Evolutionary conservation across 2,797 vertebrate species (phyloP).

Genomic region (Sebastes oblongus): DNA sequence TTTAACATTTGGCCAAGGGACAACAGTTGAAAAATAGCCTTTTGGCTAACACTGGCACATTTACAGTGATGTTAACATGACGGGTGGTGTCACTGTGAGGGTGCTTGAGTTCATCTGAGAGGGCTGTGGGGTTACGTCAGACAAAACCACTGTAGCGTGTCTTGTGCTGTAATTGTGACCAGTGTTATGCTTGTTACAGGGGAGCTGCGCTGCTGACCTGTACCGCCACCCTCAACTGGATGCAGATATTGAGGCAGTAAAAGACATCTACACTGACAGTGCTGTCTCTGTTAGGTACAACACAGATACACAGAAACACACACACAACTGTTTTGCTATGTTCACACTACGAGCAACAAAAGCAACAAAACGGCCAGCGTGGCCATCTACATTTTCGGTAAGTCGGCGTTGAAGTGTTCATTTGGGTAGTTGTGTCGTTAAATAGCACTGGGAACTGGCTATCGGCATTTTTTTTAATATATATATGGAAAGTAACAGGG

Average conservation of each 20-base stretch:
- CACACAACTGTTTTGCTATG: background rate
- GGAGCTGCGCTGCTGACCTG: slow-evolving; percentile 95
- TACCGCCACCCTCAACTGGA: slow-evolving; percentile 98
- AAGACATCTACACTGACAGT: slow-evolving; percentile 98
- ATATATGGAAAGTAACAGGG: no score
- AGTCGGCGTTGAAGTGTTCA: no score
- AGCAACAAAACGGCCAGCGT: no score
- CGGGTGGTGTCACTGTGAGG: background rate
- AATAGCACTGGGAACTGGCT: no score
- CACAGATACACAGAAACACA: background rate
- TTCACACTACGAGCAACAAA: fast-evolving
- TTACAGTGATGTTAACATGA: background rate
- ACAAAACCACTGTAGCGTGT: background rate
- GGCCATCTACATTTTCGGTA: fast-evolving
- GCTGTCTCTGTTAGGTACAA: slow-evolving; percentile 93
- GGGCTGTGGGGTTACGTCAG: background rate
- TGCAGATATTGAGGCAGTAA: slow-evolving; percentile 97
- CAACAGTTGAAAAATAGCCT: background rate
- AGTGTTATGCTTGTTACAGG: slow-evolving; percentile 78
- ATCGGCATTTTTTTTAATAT: no score
- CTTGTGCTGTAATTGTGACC: slow-evolving; percentile 38
- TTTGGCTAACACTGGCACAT: background rate
- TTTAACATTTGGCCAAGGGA: background rate
- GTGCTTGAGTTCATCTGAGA: background rate
- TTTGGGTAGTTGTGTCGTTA: no score